phyloP scores from a whole-genome alignment of 2,797 vertebrate genomes.

The Tolypeutes matacus region DNA sequence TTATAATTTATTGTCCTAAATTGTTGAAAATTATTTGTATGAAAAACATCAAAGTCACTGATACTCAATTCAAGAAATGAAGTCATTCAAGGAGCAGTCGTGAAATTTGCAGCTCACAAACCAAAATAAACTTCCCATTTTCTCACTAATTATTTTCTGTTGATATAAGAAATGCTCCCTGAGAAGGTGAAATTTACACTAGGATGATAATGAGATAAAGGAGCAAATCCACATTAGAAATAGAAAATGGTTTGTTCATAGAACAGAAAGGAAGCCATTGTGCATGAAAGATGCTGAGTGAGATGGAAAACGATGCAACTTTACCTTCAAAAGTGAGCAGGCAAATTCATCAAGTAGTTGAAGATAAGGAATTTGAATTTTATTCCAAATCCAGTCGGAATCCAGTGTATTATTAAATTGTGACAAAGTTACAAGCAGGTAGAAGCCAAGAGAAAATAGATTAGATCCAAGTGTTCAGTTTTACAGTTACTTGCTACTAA shows the following conservation, averaged over 20 bases:
- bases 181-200: slow-evolving; percentile 78
- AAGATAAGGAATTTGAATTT: neutral
- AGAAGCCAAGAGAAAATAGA: neutral
- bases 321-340: rapidly evolving
- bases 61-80: slow-evolving; percentile 72
- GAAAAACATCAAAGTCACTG: slow-evolving; percentile 61
- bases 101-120: slow-evolving; percentile 72
- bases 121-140: slow-evolving; percentile 77
- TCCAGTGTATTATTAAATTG: neutral
- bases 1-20: slow-evolving; percentile 65
- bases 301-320: neutral
- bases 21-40: slow-evolving; percentile 48
- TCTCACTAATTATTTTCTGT: slow-evolving; percentile 80
- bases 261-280: neutral
- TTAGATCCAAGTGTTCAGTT: neutral
- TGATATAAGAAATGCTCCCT: slow-evolving; percentile 70
- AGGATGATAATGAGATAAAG: slow-evolving; percentile 72
- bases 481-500: neutral
- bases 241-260: neutral
- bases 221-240: neutral
- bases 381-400: neutral
- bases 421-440: neutral
- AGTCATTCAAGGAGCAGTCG: slow-evolving; percentile 68
- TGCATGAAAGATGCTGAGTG: neutral
- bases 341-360: neutral